These are phyloP conservation scores for Pseudopipra pipra DNA, from an alignment of 2,113 vertebrate genomes.

Conservation along the genomic window DNA sequence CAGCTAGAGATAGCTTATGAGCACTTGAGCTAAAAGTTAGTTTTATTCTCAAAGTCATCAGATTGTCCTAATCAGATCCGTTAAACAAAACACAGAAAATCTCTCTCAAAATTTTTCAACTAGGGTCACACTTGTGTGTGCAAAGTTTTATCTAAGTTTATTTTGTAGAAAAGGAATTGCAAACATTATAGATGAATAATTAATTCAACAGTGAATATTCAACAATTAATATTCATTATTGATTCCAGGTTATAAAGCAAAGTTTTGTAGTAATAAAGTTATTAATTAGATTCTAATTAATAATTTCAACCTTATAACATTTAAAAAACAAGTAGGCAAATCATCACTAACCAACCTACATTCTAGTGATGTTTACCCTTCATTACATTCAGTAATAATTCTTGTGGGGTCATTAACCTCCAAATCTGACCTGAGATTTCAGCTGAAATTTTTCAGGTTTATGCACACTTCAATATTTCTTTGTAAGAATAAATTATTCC, in stretches of 20 bases:
- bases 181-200: conserved; percentile 16
- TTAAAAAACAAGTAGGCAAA: conserved; percentile 61
- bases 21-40: neutral
- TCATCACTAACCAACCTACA: conserved; percentile 29
- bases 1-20: neutral
- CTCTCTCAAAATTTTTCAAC: neutral
- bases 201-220: neutral
- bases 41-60: neutral
- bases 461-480: conserved; percentile 9
- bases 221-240: conserved; percentile 40
- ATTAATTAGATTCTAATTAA: conserved; percentile 67
- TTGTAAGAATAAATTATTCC: conserved; percentile 43
- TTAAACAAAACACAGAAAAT: neutral
- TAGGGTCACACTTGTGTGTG: neutral
- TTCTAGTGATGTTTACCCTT: conserved; percentile 42
- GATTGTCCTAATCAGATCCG: neutral
- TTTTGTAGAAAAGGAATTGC: conserved; percentile 35
- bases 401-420: neutral
- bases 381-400: conserved; percentile 26
- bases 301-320: conserved; percentile 48
- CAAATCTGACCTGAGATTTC: conserved; percentile 49
- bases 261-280: conserved; percentile 31
- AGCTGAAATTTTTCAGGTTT: conserved; percentile 5
- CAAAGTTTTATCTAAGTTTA: neutral
- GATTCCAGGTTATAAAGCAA: conserved; percentile 56